A percentile compares a stretch with the other conserved stretches of the same genome.
phyloP scores from a whole-genome alignment of 30 jellyfish, hydroid and myxozoan species.

The Pseudorhiza aurosa region DNA sequence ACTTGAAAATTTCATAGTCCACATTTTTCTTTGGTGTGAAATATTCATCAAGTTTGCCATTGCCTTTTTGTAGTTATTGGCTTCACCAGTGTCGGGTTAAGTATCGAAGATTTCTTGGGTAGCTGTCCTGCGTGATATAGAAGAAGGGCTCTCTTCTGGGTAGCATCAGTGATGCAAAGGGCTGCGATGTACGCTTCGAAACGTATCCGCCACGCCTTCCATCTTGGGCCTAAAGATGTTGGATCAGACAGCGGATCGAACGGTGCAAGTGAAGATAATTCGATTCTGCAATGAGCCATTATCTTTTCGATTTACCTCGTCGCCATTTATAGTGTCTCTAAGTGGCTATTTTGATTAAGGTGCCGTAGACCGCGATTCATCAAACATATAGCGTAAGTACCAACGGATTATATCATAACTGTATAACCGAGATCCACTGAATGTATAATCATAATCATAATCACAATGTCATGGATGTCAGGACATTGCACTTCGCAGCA shows the following conservation, averaged over 20 bases:
- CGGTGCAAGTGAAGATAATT: conserved; percentile 21
- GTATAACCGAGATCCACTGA: background rate
- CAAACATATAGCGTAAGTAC: background rate
- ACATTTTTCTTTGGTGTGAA: conserved; percentile 20
- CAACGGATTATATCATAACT: background rate
- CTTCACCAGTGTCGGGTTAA: conserved; percentile 27
- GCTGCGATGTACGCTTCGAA: conserved; percentile 10
- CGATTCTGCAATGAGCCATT: conserved; percentile 23
- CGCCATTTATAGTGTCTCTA: background rate
- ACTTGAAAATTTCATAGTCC: conserved; percentile 13
- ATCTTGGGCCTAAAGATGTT: conserved; percentile 9
- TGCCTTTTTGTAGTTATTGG: conserved; percentile 10
- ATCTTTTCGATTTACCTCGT: conserved; percentile 7
- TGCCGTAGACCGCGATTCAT: too few relatives aligned
- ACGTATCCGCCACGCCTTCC: conserved; percentile 10
- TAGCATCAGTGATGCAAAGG: conserved; percentile 17
- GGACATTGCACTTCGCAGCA: background rate
- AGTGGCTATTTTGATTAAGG: background rate
- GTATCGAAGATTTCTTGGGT: conserved; percentile 16
- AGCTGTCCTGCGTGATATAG: background rate
- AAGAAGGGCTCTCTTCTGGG: conserved; percentile 13
- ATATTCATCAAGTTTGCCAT: conserved; percentile 22
- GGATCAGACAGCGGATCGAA: conserved; percentile 30
- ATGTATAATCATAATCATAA: background rate
- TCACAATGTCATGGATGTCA: background rate